These are phyloP conservation scores for Tyto alba DNA, from an alignment of 2,113 vertebrate genomes.

Conservation along the genomic window DNA sequence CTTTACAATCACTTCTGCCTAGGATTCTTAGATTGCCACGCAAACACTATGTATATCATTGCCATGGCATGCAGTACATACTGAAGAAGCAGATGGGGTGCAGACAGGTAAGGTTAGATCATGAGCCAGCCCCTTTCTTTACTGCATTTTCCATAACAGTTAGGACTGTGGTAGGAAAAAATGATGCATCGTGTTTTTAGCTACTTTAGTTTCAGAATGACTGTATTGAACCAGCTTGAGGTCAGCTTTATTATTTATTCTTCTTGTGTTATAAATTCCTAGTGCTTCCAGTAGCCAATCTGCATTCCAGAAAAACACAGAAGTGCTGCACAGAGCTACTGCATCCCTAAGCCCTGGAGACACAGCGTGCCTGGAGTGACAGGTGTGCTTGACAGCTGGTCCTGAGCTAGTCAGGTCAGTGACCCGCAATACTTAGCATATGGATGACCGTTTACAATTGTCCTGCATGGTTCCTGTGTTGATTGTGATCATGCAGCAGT, in stretches of 20 bases:
- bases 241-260: background rate
- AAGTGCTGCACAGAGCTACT: background rate
- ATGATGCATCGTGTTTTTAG: background rate
- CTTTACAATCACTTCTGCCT: conserved; percentile 14
- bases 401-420: background rate
- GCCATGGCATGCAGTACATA: background rate
- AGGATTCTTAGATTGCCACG: background rate
- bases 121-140: background rate
- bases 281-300: background rate
- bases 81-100: background rate
- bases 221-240: background rate
- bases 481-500: background rate
- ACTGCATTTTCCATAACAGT: background rate
- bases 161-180: conserved; percentile 36
- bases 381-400: fast-evolving
- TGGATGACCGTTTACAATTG: background rate
- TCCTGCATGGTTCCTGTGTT: background rate
- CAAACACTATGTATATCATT: background rate
- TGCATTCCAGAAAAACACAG: background rate
- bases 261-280: background rate
- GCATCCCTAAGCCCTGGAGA: background rate
- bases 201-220: conserved; percentile 16
- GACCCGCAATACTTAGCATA: background rate
- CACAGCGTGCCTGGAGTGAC: fast-evolving
- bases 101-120: background rate